Evolutionary conservation across 2,797 vertebrate species (phyloP).

Genomic region (Gymnoscopelus braueri): DNA sequence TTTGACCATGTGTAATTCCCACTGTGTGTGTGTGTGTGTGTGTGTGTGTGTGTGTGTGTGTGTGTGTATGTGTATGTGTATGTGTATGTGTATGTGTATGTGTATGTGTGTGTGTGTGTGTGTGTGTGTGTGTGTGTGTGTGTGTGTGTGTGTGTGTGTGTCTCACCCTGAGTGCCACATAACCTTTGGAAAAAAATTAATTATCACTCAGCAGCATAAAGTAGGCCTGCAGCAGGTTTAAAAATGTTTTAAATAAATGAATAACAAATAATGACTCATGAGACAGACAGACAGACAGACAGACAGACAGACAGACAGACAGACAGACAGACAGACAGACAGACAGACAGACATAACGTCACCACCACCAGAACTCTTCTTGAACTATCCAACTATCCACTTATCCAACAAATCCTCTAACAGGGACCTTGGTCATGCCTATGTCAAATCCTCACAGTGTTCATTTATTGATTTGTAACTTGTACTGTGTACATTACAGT

Average conservation of each 20-base stretch:
- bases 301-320: not conserved
- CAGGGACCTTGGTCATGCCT: too few species aligned
- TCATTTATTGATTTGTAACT: too few species aligned
- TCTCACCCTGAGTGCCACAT: constrained; percentile 33
- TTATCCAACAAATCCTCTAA: too few species aligned
- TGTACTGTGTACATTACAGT: too few species aligned
- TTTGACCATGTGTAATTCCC: constrained; percentile 58
- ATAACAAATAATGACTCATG: too few species aligned
- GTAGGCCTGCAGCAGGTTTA: too few species aligned
- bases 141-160: constrained; percentile 39
- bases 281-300: not conserved
- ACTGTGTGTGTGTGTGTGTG: not conserved
- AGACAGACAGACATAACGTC: not conserved
- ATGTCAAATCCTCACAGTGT: too few species aligned
- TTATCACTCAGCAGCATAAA: too few species aligned
- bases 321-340: constrained; percentile 8
- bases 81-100: constrained; percentile 36
- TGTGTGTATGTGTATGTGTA: not conserved
- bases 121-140: constrained; percentile 33
- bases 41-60: constrained; percentile 2
- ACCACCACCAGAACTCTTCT: too few species aligned
- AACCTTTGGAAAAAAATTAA: constrained; percentile 8
- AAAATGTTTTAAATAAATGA: too few species aligned
- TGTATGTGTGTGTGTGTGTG: not conserved
- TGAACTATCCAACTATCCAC: too few species aligned